Evolutionary conservation across 2,888 invertebrate genomes (phyloP).

Genomic region (Chymomyza caudatula): DNA sequence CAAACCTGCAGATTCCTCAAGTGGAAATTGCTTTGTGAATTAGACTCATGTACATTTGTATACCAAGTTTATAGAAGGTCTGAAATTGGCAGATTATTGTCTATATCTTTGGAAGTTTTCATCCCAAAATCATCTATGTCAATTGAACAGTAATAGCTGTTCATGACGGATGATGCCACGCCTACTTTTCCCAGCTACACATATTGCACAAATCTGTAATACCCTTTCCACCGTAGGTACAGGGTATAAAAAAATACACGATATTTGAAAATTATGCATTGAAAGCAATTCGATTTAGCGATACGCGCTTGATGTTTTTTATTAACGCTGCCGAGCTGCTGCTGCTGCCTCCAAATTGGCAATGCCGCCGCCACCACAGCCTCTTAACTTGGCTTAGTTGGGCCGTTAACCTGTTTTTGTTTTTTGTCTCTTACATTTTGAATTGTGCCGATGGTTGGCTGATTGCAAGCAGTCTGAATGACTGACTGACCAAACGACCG

Average conservation of each 20-base stretch:
- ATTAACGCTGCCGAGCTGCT: constrained; percentile 28
- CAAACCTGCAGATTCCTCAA: no score
- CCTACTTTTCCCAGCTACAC: background rate
- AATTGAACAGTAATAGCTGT: no score
- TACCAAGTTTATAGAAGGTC: no score
- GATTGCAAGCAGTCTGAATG: background rate
- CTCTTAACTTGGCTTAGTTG: constrained; percentile 9
- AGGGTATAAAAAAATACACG: background rate
- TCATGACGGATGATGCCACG: background rate
- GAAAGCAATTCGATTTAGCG: constrained; percentile 56
- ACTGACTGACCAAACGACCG: background rate
- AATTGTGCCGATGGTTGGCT: constrained; percentile 2
- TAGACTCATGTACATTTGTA: no score
- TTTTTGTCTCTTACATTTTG: background rate
- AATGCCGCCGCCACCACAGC: constrained; percentile 60
- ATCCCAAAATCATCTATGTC: no score
- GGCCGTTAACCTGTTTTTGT: constrained; percentile 62
- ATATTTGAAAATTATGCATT: constrained; percentile 64
- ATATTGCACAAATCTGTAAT: no score
- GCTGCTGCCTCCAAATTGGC: constrained; percentile 46
- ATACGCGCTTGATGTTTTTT: constrained; percentile 26
- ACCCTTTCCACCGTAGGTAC: no score
- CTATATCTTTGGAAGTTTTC: no score
- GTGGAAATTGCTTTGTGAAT: no score
- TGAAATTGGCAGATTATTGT: no score